Evolutionary conservation across 2,888 invertebrate genomes (phyloP), one percentile per base, ranked within the genome.

Genomic region (Salticus scenicus): DNA sequence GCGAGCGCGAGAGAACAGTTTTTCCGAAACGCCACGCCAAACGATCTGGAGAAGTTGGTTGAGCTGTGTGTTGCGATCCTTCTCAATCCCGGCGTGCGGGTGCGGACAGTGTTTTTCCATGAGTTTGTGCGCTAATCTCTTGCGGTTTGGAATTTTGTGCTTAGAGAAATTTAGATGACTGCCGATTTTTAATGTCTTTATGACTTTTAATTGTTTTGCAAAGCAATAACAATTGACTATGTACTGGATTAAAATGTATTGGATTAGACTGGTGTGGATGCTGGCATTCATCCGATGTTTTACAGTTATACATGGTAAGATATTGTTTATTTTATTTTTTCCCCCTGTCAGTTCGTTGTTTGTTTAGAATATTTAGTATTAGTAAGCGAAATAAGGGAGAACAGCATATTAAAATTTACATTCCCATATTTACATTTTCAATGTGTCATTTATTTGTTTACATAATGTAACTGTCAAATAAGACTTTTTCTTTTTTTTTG

Each of bases 221-320:
- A 72, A 31, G 57, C 31, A 20, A n/a, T 42, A 27, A 20, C 20
- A 57, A 75, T 42, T 47, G 57, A 42, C 20, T 67, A 31, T 71
- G 71, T 31, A 69, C 51, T 30, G 70, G 74, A 67, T 74, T 30
- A 74, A 42, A 69, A 27, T 47, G 67, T 41, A 47, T 37, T 82
- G 82, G 82, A 82, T 82, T 82, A 75, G 70, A 70, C 67, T 76
- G 24, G 30, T 81, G 74, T 82, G 70, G 82, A 31, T 82, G 71
- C 20, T 81, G 14, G 27, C 64, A 20, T 75, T 64, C 41, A 14
- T 28, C 66, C 30, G n/a, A 17, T 66, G 30, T 14, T 30, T 66
- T 14, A 4, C 51, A 12, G 70, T 47, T n/a, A 41, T 42, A n/a
- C 31, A 31, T 17, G 82, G 82, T 82, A 71, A 71, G 82, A 42